Evolutionary conservation across 2,797 vertebrate genomes (phyloP), one percentile per base, ranked within the genome.

Genomic region (Melanotaenia boesemani): DNA sequence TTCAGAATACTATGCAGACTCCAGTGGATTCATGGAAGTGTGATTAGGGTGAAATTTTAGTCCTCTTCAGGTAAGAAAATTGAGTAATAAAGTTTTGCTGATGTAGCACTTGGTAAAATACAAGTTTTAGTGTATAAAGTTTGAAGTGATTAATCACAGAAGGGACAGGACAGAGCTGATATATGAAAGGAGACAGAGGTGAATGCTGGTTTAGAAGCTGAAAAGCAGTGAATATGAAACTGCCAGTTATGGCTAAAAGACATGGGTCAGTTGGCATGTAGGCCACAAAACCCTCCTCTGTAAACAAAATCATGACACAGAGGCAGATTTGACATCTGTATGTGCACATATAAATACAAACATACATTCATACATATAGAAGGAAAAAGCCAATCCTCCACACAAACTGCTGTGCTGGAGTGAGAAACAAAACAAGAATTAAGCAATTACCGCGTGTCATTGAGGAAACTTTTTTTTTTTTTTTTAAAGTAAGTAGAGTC

Each of bases 291-390:
- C 71, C 30, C 36, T 71, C 80, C 55, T 87, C 81, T 87, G 88
- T 89, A 89, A 92, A 89, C 87, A 85, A 80, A 89, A 84, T 74
- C 71, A 77, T 22, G 70, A 77, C 69, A 83, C 74, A 75, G 79
- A 86, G 72, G 39, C 79, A 80, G 80, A 79, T 1, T 56, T 76
- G 74, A 82, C 80, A 88, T 89, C 82, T 91, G 81, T 86, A 88
- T 88, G 88, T 89, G 79, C 83, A 89, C 86, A 90, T 90, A 88
- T 90, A 93, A 87, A 92, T 91, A 93, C 79, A 91, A 86, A 89
- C 84, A 81, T 77, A 88, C 86, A 90, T 82, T 86, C 84, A 88
- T 55, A 83, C 64, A 80, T 79, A 86, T 61, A 89, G 41, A 64
- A 72, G 62, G 74, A 74, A 57, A 39, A 4, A 58, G 34, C 24